These are phyloP conservation scores for Tor tambroides DNA, from an alignment of 2,113 vertebrate genomes.

Conservation along the genomic window DNA sequence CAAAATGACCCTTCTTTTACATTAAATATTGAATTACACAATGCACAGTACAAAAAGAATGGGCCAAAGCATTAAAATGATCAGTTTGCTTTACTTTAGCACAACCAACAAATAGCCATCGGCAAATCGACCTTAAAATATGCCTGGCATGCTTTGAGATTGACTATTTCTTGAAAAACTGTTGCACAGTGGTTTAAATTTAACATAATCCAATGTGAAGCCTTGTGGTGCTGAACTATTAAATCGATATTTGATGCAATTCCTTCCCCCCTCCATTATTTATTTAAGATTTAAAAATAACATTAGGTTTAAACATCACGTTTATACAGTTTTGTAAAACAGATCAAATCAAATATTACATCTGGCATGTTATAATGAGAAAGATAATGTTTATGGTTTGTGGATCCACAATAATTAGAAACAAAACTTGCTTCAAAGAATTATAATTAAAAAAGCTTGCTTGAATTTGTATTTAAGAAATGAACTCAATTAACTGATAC, in stretches of 20 bases:
- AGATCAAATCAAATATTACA: background rate
- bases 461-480: background rate
- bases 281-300: background rate
- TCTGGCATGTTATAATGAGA: background rate
- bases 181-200: conserved; percentile 18
- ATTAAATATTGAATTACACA: conserved; percentile 4
- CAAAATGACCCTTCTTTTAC: background rate
- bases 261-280: background rate
- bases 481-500: background rate
- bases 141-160: background rate
- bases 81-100: background rate
- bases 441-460: conserved; percentile 3
- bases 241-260: conserved; percentile 37
- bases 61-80: background rate
- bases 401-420: background rate
- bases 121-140: background rate
- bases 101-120: background rate
- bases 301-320: background rate
- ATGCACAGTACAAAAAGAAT: background rate
- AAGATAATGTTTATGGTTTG: background rate
- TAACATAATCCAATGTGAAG: background rate
- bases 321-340: background rate
- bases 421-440: background rate
- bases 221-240: background rate
- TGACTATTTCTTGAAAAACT: background rate